phyloP scores from a whole-genome alignment of 2,888 invertebrate genomes.

The Tetranychus truncatus region DNA sequence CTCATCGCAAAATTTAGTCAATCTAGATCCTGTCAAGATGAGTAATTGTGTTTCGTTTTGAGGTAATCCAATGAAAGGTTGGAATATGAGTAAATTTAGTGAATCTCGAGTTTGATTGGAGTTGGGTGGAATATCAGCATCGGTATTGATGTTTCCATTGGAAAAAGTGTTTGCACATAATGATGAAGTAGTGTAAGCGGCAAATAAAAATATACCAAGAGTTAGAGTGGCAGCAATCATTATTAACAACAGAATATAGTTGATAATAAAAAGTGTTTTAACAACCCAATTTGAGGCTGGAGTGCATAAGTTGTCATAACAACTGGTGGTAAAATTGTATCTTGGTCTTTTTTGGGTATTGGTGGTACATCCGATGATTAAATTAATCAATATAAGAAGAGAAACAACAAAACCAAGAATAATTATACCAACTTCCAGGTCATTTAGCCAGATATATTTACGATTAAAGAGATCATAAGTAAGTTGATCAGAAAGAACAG shows the following conservation, averaged over 20 bases:
- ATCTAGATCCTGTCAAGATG: constrained; percentile 17
- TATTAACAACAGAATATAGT: constrained; percentile 17
- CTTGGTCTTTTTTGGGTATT: constrained; percentile 6
- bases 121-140: neutral
- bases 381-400: constrained; percentile 18
- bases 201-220: neutral
- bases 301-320: constrained; percentile 10
- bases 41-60: constrained; percentile 19
- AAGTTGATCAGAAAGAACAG: constrained; percentile 16
- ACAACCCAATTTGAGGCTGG: constrained; percentile 17
- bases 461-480: constrained; percentile 19
- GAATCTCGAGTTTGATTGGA: neutral
- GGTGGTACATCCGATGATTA: constrained; percentile 21
- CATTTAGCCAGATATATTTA: constrained; percentile 19
- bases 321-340: neutral
- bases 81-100: neutral
- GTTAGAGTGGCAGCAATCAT: neutral
- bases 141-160: neutral
- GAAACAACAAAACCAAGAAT: constrained; percentile 12
- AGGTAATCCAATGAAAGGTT: constrained; percentile 5
- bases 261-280: constrained; percentile 16
- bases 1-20: constrained; percentile 20
- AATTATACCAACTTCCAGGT: constrained; percentile 15
- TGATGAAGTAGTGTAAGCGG: neutral
- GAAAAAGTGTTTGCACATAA: neutral